Base-by-base conservation (phyloP, 2,888 invertebrate species). In the Micropterix aruncella region DNA sequence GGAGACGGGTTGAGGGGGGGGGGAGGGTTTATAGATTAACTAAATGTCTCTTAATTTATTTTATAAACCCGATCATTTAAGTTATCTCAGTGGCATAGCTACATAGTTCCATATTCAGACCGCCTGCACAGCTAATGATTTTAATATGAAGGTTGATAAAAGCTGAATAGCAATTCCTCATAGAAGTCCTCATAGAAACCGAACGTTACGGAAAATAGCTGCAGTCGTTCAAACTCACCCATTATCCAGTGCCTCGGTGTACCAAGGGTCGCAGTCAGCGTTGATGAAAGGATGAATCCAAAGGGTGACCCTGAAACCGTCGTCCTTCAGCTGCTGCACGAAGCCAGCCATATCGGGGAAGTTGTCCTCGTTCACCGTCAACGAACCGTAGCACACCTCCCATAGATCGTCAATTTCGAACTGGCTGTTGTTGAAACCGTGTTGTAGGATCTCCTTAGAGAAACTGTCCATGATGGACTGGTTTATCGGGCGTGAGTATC, bases 211-310 rank as follows among this genome's bases (percentile, higher is more conserved):
- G n/a, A n/a, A n/a, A n/a, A n/a, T n/a, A n/a, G n/a, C n/a, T n/a
- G n/a, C n/a, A n/a, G n/a, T n/a, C n/a, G n/a, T n/a, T n/a, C n/a
- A 16, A 38, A 54, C 63, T 59, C 70, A 82, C 58, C 74, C 79
- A 44, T 73, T 74, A 0, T 63, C 57, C 37, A 70, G 57, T 37
- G 80, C 80, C 3, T 73, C 66, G 0, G 69, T 57, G 50, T 77
- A 80, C 55, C 73, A 75, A 0, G 74, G 71, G 2, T 73, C 66
- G 54, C 88, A 88, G 44, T 76, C 77, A 49, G 73, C 67, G 55
- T 90, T 87, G 16, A 90, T 81, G 58, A 92, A 92, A 0, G 91
- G 91, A 73, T 90, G 89, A 41, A 82, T 76, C 89, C 91, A 92
- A 3, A 90, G 66, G 0, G 87, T 79, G 0, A 86, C 81, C 18